Conservation (phyloP, 1,140 invertebrate genomes). For the Lepidotrigona ventralis region DNA sequence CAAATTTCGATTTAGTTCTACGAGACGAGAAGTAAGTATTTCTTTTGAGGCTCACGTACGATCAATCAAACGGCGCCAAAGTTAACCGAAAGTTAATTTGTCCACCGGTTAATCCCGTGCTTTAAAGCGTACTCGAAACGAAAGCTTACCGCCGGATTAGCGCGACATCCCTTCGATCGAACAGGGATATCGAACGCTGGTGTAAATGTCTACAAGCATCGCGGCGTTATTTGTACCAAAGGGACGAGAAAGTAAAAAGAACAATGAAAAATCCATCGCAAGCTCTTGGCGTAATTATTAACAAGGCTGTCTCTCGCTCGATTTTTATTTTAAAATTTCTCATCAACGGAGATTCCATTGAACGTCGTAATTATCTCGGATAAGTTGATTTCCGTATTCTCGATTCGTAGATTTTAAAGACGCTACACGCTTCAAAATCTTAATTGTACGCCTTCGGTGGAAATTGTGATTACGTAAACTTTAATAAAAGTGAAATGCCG, state of each 20-base stretch:
- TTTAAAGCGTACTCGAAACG: slow-evolving; percentile 52
- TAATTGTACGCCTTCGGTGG: too few species aligned
- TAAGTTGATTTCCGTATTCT: too few species aligned
- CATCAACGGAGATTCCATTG: too few species aligned
- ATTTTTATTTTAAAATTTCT: neutral
- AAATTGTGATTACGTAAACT: neutral
- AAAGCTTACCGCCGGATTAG: slow-evolving; percentile 58
- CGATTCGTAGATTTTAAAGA: too few species aligned
- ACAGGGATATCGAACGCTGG: slow-evolving; percentile 10
- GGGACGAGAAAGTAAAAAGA: neutral
- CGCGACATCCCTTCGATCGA: slow-evolving; percentile 47
- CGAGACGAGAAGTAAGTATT: neutral
- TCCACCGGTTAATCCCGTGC: slow-evolving; percentile 43
- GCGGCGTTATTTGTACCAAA: neutral
- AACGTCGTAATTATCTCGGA: too few species aligned
- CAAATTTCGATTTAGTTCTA: neutral
- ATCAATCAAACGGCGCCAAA: slow-evolving; percentile 43
- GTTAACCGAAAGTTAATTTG: slow-evolving; percentile 57
- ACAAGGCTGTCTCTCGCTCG: too few species aligned
- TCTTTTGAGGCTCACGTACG: neutral
- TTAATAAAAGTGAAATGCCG: neutral
- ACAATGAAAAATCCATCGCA: neutral
- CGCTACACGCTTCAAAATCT: too few species aligned
- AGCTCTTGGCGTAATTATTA: too few species aligned
- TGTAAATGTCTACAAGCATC: slow-evolving; percentile 34